These are phyloP conservation scores for Cheumatopsyche charites DNA, from an alignment of 1,140 invertebrate genomes.

Conservation along the genomic window DNA sequence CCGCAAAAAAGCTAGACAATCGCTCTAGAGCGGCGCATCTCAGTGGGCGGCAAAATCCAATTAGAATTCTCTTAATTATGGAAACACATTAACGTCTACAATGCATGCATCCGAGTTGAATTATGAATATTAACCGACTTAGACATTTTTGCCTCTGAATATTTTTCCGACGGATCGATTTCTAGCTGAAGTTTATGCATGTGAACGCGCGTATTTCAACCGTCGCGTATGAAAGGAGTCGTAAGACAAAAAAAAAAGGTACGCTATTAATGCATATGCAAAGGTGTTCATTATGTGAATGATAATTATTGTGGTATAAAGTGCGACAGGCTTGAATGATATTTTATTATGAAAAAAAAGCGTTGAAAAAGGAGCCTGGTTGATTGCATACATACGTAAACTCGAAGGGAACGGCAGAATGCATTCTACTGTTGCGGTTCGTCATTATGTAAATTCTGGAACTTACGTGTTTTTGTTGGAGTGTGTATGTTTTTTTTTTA, in stretches of 20 bases:
- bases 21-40: slow-evolving; percentile 6
- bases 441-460: slow-evolving; percentile 5
- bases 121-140: background rate
- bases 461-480: background rate
- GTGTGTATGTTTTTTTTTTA: background rate
- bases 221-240: background rate
- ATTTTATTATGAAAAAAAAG: slow-evolving; percentile 3
- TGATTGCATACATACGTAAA: slow-evolving; percentile 21
- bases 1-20: slow-evolving; percentile 18
- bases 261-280: background rate
- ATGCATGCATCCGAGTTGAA: background rate
- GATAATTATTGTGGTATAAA: slow-evolving; percentile 11
- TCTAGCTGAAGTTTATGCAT: too few species aligned
- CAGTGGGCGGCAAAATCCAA: slow-evolving; percentile 10
- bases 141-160: too few species aligned
- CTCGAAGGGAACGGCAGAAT: slow-evolving; percentile 13
- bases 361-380: slow-evolving; percentile 10
- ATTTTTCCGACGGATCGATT: too few species aligned
- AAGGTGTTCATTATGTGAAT: slow-evolving; percentile 10
- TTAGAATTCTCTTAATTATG: slow-evolving; percentile 18
- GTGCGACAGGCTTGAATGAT: slow-evolving; percentile 18
- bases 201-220: too few species aligned
- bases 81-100: background rate
- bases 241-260: slow-evolving; percentile 2
- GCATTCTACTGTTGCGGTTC: background rate